Base-by-base conservation (phyloP, 64 coral and sea anemone species). In the Pocillopora damicornis region DNA sequence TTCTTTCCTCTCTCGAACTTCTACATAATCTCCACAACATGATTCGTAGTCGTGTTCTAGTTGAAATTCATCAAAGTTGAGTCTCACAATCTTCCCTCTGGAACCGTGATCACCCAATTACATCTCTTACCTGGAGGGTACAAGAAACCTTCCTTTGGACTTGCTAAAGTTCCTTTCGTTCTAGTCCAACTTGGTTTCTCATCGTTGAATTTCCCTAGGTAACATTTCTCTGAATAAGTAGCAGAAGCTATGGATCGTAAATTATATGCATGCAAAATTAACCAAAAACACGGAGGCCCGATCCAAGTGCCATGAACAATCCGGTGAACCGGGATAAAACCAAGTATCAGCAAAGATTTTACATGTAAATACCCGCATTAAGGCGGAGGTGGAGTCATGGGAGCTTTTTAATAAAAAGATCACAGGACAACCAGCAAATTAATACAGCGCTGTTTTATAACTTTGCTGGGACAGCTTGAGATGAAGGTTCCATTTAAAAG, bases 81-180 rank as follows among this genome's bases (percentile, higher is more conserved):
- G 80, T 18, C 63, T 84, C 17, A 91, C 84, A 60, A 60, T 14
- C 9, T 95, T 82, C 1, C 79, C 9, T 63, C 45, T 16, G 60
- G 86, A 14, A 88, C 89, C 9, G 45, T 76, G 63, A 95, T 88
- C 17, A 38, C 30, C 93, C 93, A 95, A 35, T 73, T 35, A 15
- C 93, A 95, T 4, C 77, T 88, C 69, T 91, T 67, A 79, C 83
- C 75, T 2, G 88, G 59, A 0, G 92, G 92, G 22, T 71, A 71
- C 2, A 1, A n/a, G 5, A 20, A 71, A 69, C 66, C 18, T 15
- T 36, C 76, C 59, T 35, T 63, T n/a, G 92, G 92, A 71, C 57
- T 87, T 18, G 9, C 71, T 16, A 37, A 13, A 34, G 23, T 60
- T 35, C 59, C 14, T 63, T 76, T 15, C 35, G 26, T 35, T 35